Conservation (phyloP, 2,888 invertebrate genomes). For the Amblyteles armatorius region DNA sequence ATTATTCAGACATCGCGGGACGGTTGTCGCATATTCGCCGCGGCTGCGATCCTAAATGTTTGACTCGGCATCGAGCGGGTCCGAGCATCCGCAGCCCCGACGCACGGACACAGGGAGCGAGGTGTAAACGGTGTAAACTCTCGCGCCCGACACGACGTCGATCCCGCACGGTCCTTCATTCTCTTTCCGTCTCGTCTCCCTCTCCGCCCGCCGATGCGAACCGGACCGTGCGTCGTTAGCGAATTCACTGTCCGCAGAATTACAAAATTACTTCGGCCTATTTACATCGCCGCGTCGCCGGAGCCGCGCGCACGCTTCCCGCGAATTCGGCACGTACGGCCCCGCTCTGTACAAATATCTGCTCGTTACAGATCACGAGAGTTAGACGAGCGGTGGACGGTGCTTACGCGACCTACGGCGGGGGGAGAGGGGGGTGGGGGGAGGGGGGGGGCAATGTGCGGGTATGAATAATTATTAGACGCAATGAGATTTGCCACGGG, state of each 20-base stretch:
- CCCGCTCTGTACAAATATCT: constrained; percentile 34
- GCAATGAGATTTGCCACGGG: constrained; percentile 10
- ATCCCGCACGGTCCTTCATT: constrained; percentile 31
- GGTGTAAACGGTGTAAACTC: constrained; percentile 65
- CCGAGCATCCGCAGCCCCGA: constrained; percentile 46
- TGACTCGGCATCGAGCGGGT: constrained; percentile 67
- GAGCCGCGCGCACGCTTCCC: constrained; percentile 4
- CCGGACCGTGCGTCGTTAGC: constrained; percentile 46
- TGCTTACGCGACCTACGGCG: background rate
- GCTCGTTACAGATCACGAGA: constrained; percentile 44
- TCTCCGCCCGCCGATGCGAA: background rate
- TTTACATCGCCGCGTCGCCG: constrained; percentile 39
- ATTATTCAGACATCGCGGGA: constrained; percentile 72
- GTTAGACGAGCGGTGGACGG: background rate
- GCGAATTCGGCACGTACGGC: constrained; percentile 30
- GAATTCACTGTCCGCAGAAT: constrained; percentile 60
- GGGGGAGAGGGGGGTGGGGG: background rate
- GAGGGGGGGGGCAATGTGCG: background rate
- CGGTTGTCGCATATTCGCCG: constrained; percentile 73
- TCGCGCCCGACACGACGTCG: constrained; percentile 50
- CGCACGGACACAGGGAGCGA: constrained; percentile 48
- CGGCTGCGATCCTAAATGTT: constrained; percentile 72
- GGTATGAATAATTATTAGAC: constrained; percentile 5
- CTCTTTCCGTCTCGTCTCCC: constrained; percentile 24
- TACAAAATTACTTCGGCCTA: constrained; percentile 67